phyloP scores from a whole-genome alignment of 2,888 invertebrate species.

The Andrena marginata region DNA sequence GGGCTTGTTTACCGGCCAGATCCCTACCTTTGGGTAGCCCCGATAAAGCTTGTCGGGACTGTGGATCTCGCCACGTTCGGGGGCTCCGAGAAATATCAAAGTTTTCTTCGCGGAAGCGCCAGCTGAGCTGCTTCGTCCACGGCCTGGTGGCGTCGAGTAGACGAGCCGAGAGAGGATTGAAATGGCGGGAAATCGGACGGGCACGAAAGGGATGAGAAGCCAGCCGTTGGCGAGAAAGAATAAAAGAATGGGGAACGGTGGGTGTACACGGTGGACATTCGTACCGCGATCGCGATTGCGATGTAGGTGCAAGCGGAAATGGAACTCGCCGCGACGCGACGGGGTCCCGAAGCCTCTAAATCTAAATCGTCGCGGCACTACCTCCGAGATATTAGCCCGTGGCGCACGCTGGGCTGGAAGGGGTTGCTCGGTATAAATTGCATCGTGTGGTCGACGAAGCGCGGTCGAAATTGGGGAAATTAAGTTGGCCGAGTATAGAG shows the following conservation, averaged over 20 bases:
- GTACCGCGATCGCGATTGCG: background rate
- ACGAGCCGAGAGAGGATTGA: constrained; percentile 22
- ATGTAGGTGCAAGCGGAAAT: constrained; percentile 33
- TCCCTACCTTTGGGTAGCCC: constrained; percentile 45
- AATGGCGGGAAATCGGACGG: background rate
- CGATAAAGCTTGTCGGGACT: constrained; percentile 65
- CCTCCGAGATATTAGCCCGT: constrained; percentile 70
- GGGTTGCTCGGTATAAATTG: constrained; percentile 74
- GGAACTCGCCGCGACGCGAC: constrained; percentile 38
- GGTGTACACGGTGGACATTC: too few species aligned
- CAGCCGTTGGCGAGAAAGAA: constrained; percentile 30
- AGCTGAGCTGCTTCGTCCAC: constrained; percentile 3
- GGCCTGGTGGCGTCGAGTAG: constrained; percentile 25
- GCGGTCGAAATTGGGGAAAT: constrained; percentile 78
- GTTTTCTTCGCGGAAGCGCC: constrained; percentile 42
- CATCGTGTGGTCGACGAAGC: constrained; percentile 77
- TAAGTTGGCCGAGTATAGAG: constrained; percentile 73
- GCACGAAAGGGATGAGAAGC: background rate
- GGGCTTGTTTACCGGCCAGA: constrained; percentile 73
- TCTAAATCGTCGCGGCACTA: constrained; percentile 70
- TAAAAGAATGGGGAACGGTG: background rate
- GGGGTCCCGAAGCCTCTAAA: constrained; percentile 57
- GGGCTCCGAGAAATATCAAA: constrained; percentile 56
- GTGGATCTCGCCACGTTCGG: constrained; percentile 47
- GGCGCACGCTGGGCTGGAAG: constrained; percentile 33